Evolutionary conservation across 2,113 vertebrate genomes (phyloP).

Genomic region (Pristiophorus japonicus): DNA sequence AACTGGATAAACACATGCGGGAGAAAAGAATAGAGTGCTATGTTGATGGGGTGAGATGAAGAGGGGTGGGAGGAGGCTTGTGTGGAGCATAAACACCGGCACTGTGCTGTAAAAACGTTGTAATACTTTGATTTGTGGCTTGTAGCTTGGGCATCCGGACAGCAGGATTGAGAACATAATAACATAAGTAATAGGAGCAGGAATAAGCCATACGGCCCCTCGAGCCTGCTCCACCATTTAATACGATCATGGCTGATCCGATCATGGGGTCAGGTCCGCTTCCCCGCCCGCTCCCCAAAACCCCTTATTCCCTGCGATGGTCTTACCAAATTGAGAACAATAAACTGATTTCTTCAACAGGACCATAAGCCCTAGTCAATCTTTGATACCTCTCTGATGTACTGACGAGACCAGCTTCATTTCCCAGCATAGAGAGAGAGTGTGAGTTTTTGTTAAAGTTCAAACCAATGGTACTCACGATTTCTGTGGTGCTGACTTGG

Average conservation of each 20-base stretch:
- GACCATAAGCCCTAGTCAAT: neutral
- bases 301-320: no score
- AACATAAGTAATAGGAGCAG: no score
- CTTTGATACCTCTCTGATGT: neutral
- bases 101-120: neutral
- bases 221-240: no score
- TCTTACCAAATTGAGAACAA: neutral
- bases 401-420: neutral
- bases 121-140: neutral
- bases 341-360: neutral
- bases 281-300: no score
- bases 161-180: neutral
- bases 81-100: no score
- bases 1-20: no score
- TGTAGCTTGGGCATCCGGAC: neutral
- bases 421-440: neutral
- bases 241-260: no score
- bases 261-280: no score
- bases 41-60: neutral
- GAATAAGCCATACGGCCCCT: no score
- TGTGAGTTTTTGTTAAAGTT: conserved; percentile 27
- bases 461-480: conserved; percentile 72
- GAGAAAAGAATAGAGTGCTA: neutral
- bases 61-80: no score
- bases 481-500: conserved; percentile 81